phyloP scores from a whole-genome alignment of 1,140 invertebrate genomes.

The Euura saliciscinereae region DNA sequence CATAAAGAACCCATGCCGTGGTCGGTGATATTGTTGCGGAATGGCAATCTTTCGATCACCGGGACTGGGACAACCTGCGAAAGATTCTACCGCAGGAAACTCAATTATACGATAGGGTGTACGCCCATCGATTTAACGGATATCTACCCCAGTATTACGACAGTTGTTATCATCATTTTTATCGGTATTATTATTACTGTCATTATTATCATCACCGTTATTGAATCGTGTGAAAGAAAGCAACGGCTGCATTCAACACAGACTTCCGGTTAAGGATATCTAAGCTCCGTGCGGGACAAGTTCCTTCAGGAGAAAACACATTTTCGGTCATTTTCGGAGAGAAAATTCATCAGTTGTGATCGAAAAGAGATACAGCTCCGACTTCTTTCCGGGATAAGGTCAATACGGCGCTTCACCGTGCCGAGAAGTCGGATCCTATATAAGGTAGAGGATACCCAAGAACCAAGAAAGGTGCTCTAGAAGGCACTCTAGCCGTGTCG shows the following conservation, averaged over 20 bases:
- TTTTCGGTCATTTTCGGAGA: conserved; percentile 1
- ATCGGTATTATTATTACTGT: not conserved
- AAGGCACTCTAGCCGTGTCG: conserved; percentile 45
- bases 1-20: not conserved
- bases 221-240: not conserved
- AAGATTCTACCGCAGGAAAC: conserved; percentile 8
- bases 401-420: not conserved
- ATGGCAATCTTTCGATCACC: conserved; percentile 3
- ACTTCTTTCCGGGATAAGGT: not conserved
- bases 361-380: not conserved
- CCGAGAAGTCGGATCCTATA: conserved; percentile 10
- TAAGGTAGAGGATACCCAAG: conserved; percentile 10
- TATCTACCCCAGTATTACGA: not conserved
- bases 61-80: not conserved
- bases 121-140: not conserved
- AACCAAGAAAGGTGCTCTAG: conserved; percentile 38
- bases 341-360: not conserved
- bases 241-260: conserved; percentile 19
- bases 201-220: not conserved
- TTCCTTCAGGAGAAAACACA: conserved; percentile 3
- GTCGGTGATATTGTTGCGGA: not conserved
- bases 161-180: not conserved
- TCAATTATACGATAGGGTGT: conserved; percentile 4
- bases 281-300: conserved; percentile 24
- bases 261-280: conserved; percentile 19